Conservation (phyloP, 1,140 invertebrate genomes). For the Zeugodacus cucurbitae region DNA sequence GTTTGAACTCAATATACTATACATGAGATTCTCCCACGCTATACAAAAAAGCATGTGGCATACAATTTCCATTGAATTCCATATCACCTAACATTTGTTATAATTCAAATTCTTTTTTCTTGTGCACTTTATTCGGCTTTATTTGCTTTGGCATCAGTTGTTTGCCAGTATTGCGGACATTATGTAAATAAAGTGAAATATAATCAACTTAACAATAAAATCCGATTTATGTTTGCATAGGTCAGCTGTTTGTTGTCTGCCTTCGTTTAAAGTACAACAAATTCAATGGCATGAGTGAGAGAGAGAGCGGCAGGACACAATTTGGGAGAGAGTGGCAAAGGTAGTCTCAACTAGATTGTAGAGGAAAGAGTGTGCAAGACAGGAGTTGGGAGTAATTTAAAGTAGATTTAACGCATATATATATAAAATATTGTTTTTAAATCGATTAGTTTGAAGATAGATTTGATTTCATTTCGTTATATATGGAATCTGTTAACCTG, state of each 20-base stretch:
- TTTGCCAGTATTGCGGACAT: constrained; percentile 12
- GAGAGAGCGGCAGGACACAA: too few species aligned
- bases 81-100: not conserved
- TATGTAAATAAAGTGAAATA: constrained; percentile 41
- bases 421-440: too few species aligned
- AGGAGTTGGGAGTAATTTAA: too few species aligned
- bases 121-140: not conserved
- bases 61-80: not conserved
- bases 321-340: too few species aligned
- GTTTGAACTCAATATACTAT: too few species aligned
- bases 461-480: too few species aligned
- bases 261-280: not conserved
- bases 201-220: constrained; percentile 41
- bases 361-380: too few species aligned
- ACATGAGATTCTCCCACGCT: not conserved
- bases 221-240: constrained; percentile 41
- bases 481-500: too few species aligned
- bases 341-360: too few species aligned
- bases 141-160: constrained; percentile 30
- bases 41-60: not conserved
- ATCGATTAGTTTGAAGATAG: too few species aligned
- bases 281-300: not conserved
- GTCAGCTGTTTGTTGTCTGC: constrained; percentile 24
- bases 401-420: too few species aligned
- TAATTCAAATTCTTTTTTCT: not conserved